A percentile compares a stretch with the other conserved stretches of the same genome.
phyloP scores from a whole-genome alignment of 2,888 invertebrate genomes.

The Cloeon dipterum region DNA sequence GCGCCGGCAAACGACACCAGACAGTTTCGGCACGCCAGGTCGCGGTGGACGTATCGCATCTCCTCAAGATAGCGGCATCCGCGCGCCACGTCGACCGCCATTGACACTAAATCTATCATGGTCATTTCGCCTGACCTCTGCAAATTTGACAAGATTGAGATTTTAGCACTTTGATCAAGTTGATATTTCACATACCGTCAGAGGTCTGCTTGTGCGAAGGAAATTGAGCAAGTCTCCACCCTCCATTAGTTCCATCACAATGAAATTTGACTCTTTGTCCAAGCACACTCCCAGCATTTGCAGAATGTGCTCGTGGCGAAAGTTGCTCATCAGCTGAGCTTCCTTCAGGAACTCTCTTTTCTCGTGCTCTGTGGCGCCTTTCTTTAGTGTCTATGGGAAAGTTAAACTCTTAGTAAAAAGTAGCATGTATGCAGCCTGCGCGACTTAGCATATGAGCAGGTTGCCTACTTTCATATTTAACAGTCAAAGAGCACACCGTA shows the following conservation, averaged over 20 bases:
- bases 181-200: no score
- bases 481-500: no score
- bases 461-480: no score
- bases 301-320: conserved; percentile 88
- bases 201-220: conserved; percentile 55
- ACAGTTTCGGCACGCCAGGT: conserved; percentile 90
- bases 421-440: no score
- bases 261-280: conserved; percentile 78
- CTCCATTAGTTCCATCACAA: conserved; percentile 95
- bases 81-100: conserved; percentile 87
- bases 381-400: conserved; percentile 62
- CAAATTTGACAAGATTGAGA: no score
- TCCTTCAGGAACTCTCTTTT: conserved; percentile 89
- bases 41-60: conserved; percentile 92
- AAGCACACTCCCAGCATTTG: conserved; percentile 82
- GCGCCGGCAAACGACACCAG: conserved; percentile 48
- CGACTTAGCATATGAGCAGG: no score
- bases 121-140: conserved; percentile 33
- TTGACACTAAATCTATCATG: conserved; percentile 63
- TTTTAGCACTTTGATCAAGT: no score
- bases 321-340: conserved; percentile 91
- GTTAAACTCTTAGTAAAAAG: no score
- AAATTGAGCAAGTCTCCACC: conserved; percentile 87
- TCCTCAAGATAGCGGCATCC: conserved; percentile 92
- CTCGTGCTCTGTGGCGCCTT: conserved; percentile 75